A percentile compares a stretch with the other conserved stretches of the same genome.
These are phyloP conservation scores for Leucoptera coffeella DNA, from an alignment of 2,888 invertebrate species.

Conservation along the genomic window DNA sequence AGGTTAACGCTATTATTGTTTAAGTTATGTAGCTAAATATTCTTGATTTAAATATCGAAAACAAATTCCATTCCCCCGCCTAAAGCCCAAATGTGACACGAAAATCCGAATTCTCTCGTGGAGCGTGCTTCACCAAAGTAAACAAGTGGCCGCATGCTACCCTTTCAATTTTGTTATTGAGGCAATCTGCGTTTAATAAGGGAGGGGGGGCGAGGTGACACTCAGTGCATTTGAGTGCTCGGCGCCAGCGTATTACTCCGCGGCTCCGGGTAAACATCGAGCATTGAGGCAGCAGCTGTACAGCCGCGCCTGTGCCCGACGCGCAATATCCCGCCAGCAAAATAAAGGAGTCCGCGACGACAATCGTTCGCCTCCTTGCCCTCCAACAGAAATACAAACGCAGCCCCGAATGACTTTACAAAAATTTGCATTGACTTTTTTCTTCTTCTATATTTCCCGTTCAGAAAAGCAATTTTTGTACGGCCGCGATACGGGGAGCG, in stretches of 20 bases:
- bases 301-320: slow-evolving; percentile 36
- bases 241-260: slow-evolving; percentile 19
- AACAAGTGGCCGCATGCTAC: too few relatives aligned
- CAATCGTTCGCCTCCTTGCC: slow-evolving; percentile 45
- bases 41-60: too few relatives aligned
- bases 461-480: slow-evolving; percentile 51
- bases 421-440: slow-evolving; percentile 42
- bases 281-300: slow-evolving; percentile 27
- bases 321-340: slow-evolving; percentile 49
- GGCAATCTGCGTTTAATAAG: slow-evolving; percentile 17
- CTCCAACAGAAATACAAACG: slow-evolving; percentile 51
- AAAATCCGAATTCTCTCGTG: too few relatives aligned
- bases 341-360: slow-evolving; percentile 47
- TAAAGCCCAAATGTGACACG: too few relatives aligned
- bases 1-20: too few relatives aligned
- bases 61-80: too few relatives aligned
- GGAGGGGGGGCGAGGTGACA: slow-evolving; percentile 8
- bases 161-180: slow-evolving; percentile 3
- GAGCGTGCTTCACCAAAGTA: too few relatives aligned
- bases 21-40: too few relatives aligned
- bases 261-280: slow-evolving; percentile 30
- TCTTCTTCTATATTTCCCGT: slow-evolving; percentile 40
- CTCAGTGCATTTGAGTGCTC: slow-evolving; percentile 15
- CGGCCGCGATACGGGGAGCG: slow-evolving; percentile 38
- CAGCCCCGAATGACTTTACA: slow-evolving; percentile 49